phyloP scores from a whole-genome alignment of 2,113 vertebrate genomes.

The Tragelaphus scriptus region DNA sequence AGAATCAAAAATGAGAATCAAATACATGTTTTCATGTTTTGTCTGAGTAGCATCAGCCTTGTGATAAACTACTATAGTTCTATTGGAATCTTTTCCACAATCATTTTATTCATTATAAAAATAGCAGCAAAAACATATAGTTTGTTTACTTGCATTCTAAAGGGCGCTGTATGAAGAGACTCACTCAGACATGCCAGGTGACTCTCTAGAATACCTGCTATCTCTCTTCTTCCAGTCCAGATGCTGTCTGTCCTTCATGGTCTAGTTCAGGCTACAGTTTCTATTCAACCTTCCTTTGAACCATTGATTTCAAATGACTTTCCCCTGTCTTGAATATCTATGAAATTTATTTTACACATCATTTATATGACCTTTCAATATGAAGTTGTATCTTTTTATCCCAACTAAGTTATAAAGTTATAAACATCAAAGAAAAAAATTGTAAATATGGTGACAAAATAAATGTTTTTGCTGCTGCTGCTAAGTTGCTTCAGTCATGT shows the following conservation, averaged over 20 bases:
- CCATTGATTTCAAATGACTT: not conserved
- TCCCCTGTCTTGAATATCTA: not conserved
- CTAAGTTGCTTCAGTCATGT: too few species aligned
- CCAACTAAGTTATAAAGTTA: not conserved
- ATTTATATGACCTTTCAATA: not conserved
- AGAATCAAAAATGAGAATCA: not conserved
- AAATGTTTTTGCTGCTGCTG: not conserved
- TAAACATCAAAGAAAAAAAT: not conserved
- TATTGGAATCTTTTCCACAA: not conserved
- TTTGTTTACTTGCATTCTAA: not conserved
- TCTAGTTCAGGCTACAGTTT: not conserved
- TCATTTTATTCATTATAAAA: not conserved
- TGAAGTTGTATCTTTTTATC: not conserved
- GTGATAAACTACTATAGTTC: not conserved
- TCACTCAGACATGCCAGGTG: not conserved
- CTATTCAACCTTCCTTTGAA: not conserved
- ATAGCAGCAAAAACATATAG: not conserved
- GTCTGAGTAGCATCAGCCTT: not conserved
- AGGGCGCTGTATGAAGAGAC: not conserved
- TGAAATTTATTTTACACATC: not conserved
- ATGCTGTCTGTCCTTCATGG: not conserved
- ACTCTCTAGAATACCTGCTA: not conserved
- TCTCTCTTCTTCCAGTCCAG: not conserved
- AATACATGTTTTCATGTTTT: not conserved
- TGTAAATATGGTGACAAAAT: not conserved